These are phyloP conservation scores for Pyxicephalus adspersus DNA, from an alignment of 2,113 vertebrate species.

Conservation along the genomic window DNA sequence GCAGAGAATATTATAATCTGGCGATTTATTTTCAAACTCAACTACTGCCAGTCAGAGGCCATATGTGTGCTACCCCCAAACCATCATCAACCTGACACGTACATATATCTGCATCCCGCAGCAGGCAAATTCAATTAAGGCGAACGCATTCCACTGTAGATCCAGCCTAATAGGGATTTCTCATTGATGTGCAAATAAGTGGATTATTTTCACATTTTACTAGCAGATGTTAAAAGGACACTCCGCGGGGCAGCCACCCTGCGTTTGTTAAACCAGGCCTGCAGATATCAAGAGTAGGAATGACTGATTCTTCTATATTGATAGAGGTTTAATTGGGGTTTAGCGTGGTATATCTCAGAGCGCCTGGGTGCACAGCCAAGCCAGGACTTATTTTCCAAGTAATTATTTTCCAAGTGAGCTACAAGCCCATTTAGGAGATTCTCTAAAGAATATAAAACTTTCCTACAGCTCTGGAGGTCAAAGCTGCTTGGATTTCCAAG, in stretches of 20 bases:
- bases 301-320: neutral
- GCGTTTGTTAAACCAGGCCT: neutral
- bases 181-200: slow-evolving; percentile 3
- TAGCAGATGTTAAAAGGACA: neutral
- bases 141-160: slow-evolving; percentile 31
- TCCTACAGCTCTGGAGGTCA: too few relatives aligned
- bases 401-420: too few relatives aligned
- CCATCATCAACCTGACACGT: too few relatives aligned
- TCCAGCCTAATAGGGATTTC: slow-evolving; percentile 58
- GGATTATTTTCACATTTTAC: neutral
- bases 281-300: neutral
- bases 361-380: neutral
- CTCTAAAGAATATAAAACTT: too few relatives aligned
- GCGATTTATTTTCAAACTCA: too few relatives aligned
- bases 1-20: too few relatives aligned
- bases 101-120: slow-evolving; percentile 1
- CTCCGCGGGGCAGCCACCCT: neutral
- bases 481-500: too few relatives aligned
- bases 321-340: slow-evolving; percentile 8
- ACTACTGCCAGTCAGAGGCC: too few relatives aligned
- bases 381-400: too few relatives aligned
- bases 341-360: neutral
- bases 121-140: neutral
- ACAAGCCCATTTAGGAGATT: too few relatives aligned
- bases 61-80: too few relatives aligned